Percentiles rank a stretch among this genome's conserved stretches.
phyloP scores from a whole-genome alignment of 2,113 vertebrate genomes.

The Rhineura floridana region DNA sequence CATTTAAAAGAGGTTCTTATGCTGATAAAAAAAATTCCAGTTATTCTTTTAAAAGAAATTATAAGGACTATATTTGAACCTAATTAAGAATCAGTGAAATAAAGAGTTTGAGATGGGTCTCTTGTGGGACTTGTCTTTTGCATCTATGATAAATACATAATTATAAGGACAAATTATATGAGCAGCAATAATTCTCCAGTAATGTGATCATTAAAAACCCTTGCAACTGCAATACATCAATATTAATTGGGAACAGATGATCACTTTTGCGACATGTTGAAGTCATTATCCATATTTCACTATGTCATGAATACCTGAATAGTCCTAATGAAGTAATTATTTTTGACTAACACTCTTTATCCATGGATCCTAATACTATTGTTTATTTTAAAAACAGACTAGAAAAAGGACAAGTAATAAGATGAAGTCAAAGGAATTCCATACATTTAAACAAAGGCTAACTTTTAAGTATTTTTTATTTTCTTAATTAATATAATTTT shows the following conservation, averaged over 20 bases:
- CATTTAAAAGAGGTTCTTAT: slow-evolving; percentile 64
- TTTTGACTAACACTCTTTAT: slow-evolving; percentile 55
- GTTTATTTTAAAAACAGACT: slow-evolving; percentile 63
- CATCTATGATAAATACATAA: slow-evolving; percentile 87
- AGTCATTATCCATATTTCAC: slow-evolving; percentile 82
- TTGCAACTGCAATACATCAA: slow-evolving; percentile 86
- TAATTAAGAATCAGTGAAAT: slow-evolving; percentile 76
- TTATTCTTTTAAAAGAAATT: slow-evolving; percentile 53
- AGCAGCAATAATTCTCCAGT: slow-evolving; percentile 87
- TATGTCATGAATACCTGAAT: slow-evolving; percentile 79
- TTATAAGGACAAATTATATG: slow-evolving; percentile 91
- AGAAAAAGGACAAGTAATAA: background rate
- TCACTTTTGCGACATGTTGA: slow-evolving; percentile 79
- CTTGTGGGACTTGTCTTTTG: slow-evolving; percentile 75
- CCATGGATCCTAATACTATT: slow-evolving; percentile 34
- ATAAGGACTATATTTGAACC: slow-evolving; percentile 65
- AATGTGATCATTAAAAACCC: slow-evolving; percentile 87
- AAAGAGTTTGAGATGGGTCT: slow-evolving; percentile 74
- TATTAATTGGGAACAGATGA: slow-evolving; percentile 92
- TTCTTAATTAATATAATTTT: background rate
- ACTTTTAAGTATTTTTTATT: background rate
- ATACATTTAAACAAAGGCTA: slow-evolving; percentile 18
- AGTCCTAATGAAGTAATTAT: slow-evolving; percentile 78
- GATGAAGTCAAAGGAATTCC: slow-evolving; percentile 2
- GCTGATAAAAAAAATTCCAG: slow-evolving; percentile 67